Base-by-base conservation (phyloP, 2,888 invertebrate species). In the Parnassius mnemosyne region DNA sequence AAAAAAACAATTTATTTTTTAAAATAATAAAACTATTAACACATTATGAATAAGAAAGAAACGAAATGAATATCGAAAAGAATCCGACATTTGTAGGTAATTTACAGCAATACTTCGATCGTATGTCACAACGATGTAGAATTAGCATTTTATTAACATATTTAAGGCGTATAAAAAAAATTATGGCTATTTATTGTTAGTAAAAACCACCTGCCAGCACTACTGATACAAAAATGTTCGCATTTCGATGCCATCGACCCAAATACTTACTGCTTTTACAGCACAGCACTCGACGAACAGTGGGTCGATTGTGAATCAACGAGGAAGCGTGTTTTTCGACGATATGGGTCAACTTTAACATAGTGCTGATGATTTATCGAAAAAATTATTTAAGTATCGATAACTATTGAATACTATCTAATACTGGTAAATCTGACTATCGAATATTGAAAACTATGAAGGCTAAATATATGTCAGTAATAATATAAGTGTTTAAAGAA, bases 261-360 rank as follows among this genome's bases (percentile, higher is more conserved):
- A 81, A 82, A 88, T 87, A 83, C 84, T 81, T 47, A 49, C 41
- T 53, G 49, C 68, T 68, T 71, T 71, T 77, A 74, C 78, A 77
- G 72, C 72, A 74, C 72, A 70, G 71, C 67, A 64, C 69, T 67
- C 67, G 57, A 46, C 61, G 70, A 80, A 85, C 86, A 86, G 85
- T 79, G 75, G 77, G 75, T 77, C 74, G 82, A 79, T 84, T 86
- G 85, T 86, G 80, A 80, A 76, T 68, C 79, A 75, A 82, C 78
- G 81, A 83, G 85, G 87, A 86, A 86, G 83, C 81, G 71, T 74
- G 77, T 80, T 82, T 83, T 85, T 82, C 74, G 71, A 76, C 75
- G 71, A 87, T 85, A 87, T 85, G 80, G 89, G 89, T 86, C 89
- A 84, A 75, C 76, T 75, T 78, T 73, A 71, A 71, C 60, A 63